Evolutionary conservation across 1,140 invertebrate species (phyloP).

Genomic region (Drosophila simulans): DNA sequence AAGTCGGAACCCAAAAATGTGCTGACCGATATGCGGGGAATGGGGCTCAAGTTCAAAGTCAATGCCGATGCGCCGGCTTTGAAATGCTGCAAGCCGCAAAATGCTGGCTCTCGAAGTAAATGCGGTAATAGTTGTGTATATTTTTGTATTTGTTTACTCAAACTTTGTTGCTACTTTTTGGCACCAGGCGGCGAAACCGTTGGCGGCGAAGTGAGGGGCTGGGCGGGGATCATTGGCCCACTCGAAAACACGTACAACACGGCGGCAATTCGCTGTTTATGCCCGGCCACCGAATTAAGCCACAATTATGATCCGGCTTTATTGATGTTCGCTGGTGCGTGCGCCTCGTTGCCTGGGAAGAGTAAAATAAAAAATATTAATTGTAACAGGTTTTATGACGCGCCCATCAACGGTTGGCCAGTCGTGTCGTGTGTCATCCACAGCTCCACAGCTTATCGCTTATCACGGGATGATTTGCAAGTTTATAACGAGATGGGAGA

Average conservation of each 20-base stretch:
- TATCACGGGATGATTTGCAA: conserved; percentile 18
- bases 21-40: conserved; percentile 29
- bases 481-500: conserved; percentile 17
- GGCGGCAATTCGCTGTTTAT: conserved; percentile 21
- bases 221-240: conserved; percentile 21
- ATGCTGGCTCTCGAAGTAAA: conserved; percentile 25
- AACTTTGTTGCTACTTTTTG: conserved; percentile 45
- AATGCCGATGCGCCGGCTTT: conserved; percentile 27
- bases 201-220: conserved; percentile 4
- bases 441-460: conserved; percentile 1
- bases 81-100: conserved; percentile 42
- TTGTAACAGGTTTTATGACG: conserved; percentile 65
- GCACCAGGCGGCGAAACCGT: conserved; percentile 62
- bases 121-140: conserved; percentile 28
- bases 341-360: conserved; percentile 19
- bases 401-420: conserved; percentile 16
- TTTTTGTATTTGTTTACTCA: conserved; percentile 17
- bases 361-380: conserved; percentile 23
- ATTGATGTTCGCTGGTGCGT: conserved; percentile 33
- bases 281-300: conserved; percentile 37
- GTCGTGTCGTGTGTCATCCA: conserved; percentile 28
- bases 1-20: conserved; percentile 37
- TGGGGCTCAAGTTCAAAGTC: conserved; percentile 49
- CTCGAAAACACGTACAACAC: conserved; percentile 53
- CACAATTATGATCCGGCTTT: conserved; percentile 50